Conservation (phyloP, 2,888 invertebrate genomes). For the Spilosoma lubricipeda region DNA sequence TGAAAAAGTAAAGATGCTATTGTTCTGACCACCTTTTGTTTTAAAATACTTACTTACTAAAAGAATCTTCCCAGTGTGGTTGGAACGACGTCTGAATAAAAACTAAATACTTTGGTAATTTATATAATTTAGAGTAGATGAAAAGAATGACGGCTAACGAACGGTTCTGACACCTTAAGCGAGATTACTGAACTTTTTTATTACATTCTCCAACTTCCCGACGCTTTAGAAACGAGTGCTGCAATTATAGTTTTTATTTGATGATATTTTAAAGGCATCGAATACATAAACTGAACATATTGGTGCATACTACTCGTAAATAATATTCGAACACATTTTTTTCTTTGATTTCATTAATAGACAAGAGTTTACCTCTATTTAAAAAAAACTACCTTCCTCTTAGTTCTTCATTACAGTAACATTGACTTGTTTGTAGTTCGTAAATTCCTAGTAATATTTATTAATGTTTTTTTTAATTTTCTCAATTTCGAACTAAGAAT, state of each 20-base stretch:
- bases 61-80: constrained; percentile 47
- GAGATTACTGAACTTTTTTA: constrained; percentile 63
- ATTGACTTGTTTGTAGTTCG: neutral
- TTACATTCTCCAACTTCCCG: constrained; percentile 56
- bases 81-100: constrained; percentile 49
- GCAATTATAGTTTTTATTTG: constrained; percentile 62
- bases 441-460: neutral
- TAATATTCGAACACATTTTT: constrained; percentile 11
- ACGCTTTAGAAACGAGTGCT: constrained; percentile 57
- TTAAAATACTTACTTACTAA: constrained; percentile 44
- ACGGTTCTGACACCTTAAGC: constrained; percentile 67
- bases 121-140: constrained; percentile 61
- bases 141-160: constrained; percentile 67
- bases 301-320: constrained; percentile 19
- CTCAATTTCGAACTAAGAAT: constrained; percentile 31
- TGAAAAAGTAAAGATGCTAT: constrained; percentile 51
- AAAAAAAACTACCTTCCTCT: neutral
- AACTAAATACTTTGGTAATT: constrained; percentile 62
- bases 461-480: constrained; percentile 22
- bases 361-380: neutral
- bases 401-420: neutral
- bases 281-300: constrained; percentile 24
- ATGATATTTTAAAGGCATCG: constrained; percentile 38
- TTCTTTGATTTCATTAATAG: neutral
- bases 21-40: constrained; percentile 56